phyloP scores from a whole-genome alignment of 2,888 invertebrate species.

The Cheilosia soror region DNA sequence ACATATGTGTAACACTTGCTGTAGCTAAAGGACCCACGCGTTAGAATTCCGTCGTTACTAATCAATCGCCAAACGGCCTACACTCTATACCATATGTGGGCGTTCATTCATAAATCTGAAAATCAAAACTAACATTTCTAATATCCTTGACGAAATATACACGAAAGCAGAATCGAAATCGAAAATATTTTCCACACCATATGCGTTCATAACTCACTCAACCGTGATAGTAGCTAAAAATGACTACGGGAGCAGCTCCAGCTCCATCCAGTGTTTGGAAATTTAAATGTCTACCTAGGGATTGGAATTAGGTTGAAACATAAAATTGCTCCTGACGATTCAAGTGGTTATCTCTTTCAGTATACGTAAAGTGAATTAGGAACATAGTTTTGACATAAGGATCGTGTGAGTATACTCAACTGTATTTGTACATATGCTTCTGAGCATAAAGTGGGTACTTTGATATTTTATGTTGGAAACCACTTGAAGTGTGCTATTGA shows the following conservation, averaged over 20 bases:
- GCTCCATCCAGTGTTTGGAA: conserved; percentile 29
- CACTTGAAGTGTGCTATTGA: conserved; percentile 53
- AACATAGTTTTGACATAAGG: conserved; percentile 50
- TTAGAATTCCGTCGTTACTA: conserved; percentile 48
- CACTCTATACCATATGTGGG: conserved; percentile 28
- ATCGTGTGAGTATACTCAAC: neutral
- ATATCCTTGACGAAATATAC: conserved; percentile 72
- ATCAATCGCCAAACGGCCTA: conserved; percentile 53
- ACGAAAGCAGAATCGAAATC: conserved; percentile 56
- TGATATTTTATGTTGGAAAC: conserved; percentile 16
- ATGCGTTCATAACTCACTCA: conserved; percentile 69
- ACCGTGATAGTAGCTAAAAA: conserved; percentile 32
- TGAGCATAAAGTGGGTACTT: conserved; percentile 57
- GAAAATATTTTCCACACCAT: conserved; percentile 65
- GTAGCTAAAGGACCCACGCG: conserved; percentile 35
- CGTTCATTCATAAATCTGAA: conserved; percentile 71
- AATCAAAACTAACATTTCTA: conserved; percentile 70
- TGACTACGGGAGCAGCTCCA: conserved; percentile 44
- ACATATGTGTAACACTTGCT: conserved; percentile 70
- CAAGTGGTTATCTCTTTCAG: conserved; percentile 53
- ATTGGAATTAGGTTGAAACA: conserved; percentile 26
- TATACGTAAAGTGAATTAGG: conserved; percentile 33
- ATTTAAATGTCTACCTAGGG: conserved; percentile 23
- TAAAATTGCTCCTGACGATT: conserved; percentile 18
- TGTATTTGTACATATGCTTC: conserved; percentile 14